These are phyloP conservation scores for Sebastes flavidus DNA, from an alignment of 2,797 vertebrate genomes.

Conservation along the genomic window DNA sequence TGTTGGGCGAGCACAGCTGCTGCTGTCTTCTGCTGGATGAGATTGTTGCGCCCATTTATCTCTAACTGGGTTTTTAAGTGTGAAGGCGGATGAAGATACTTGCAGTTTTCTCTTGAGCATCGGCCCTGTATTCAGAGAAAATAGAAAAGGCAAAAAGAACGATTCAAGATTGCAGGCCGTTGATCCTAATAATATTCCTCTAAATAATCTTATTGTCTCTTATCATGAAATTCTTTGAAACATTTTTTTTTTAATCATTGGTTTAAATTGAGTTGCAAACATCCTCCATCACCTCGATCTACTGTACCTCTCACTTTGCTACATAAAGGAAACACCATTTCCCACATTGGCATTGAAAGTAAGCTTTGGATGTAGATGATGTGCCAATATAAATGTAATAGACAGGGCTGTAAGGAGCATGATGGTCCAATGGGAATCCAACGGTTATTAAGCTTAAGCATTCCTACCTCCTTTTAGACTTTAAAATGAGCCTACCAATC, in stretches of 20 bases:
- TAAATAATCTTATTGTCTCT: background rate
- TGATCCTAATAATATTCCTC: background rate
- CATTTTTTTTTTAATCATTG: background rate
- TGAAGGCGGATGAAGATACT: constrained; percentile 98
- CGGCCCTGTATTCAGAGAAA: constrained; percentile 86
- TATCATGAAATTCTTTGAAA: background rate
- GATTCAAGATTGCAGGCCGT: background rate
- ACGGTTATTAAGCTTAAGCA: background rate
- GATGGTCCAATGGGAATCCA: background rate
- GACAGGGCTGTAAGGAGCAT: background rate
- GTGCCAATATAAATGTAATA: background rate
- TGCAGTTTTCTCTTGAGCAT: constrained; percentile 99
- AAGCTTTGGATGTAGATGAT: background rate
- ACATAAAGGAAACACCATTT: background rate
- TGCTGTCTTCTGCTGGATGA: constrained; percentile 99
- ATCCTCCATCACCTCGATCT: background rate
- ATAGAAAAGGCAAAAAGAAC: background rate
- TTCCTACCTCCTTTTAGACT: background rate
- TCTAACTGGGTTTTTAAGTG: constrained; percentile 99
- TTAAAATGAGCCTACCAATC: background rate
- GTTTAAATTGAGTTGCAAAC: background rate
- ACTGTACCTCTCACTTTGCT: too few species aligned
- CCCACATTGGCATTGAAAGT: background rate
- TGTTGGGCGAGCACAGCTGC: constrained; percentile 98
- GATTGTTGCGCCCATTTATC: constrained; percentile 99